Evolutionary conservation across 2,113 vertebrate species (phyloP).

Genomic region (Macroglossus sobrinus): DNA sequence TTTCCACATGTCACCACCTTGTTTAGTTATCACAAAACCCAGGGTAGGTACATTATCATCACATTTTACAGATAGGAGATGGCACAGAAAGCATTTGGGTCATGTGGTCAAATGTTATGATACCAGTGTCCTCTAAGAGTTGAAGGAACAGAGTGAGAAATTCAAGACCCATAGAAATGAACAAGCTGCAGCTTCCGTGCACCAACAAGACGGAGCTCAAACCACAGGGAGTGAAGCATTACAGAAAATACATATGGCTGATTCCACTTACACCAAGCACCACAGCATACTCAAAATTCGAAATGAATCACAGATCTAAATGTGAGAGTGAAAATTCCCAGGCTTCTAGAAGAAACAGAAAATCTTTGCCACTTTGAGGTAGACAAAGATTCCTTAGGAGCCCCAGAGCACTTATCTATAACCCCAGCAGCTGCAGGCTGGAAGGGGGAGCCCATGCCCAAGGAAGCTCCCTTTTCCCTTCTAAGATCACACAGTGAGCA

Average conservation of each 20-base stretch:
- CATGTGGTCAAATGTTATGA: background rate
- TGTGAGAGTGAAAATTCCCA: background rate
- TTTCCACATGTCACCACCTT: background rate
- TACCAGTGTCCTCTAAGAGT: background rate
- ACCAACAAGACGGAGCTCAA: background rate
- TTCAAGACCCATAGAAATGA: background rate
- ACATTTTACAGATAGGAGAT: background rate
- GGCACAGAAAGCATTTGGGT: background rate
- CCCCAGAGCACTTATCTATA: background rate
- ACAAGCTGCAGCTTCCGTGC: background rate
- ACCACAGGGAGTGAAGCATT: background rate
- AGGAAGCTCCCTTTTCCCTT: background rate
- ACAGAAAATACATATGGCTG: background rate
- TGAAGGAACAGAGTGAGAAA: background rate
- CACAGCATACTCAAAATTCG: background rate
- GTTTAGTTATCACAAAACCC: background rate
- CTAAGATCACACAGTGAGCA: background rate
- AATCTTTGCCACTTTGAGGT: background rate
- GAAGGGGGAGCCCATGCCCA: background rate
- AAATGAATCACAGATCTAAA: background rate
- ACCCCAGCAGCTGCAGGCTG: background rate
- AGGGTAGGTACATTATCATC: background rate
- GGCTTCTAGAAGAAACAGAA: background rate
- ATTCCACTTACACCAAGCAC: background rate
- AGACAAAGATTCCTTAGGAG: background rate